phyloP scores from a whole-genome alignment of 2,888 invertebrate genomes.

The Anagyrus pseudococci region DNA sequence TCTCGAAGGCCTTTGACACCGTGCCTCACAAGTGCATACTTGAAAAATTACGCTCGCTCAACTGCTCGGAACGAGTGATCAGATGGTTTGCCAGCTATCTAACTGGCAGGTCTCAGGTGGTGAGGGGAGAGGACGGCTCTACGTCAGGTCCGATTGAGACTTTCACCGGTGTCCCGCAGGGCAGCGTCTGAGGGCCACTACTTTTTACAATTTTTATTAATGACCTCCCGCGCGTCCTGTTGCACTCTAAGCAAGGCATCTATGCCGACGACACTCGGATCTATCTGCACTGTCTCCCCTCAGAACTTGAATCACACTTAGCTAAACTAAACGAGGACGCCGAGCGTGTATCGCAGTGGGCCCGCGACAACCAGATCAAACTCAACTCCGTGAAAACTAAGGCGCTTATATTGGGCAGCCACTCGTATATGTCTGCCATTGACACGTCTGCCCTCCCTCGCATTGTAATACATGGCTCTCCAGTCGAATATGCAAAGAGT shows the following conservation, averaged over 20 bases:
- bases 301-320: not conserved
- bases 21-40: not conserved
- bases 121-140: not conserved
- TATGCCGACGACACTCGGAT: slow-evolving; percentile 8
- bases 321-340: not conserved
- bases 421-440: not conserved
- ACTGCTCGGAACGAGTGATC: not conserved
- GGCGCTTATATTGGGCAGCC: not conserved
- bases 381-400: not conserved
- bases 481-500: no score
- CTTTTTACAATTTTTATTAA: slow-evolving; percentile 15
- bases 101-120: not conserved
- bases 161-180: not conserved
- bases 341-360: not conserved
- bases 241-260: not conserved
- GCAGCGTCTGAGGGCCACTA: slow-evolving; percentile 10
- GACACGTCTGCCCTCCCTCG: no score
- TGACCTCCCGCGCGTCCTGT: not conserved
- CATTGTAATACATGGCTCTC: no score
- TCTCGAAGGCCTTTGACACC: not conserved
- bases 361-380: not conserved
- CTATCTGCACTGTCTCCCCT: not conserved
- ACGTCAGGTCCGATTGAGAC: not conserved
- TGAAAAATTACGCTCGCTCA: not conserved
- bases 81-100: not conserved